Conservation (phyloP, 2,797 vertebrate genomes). For the Spatula versicolor region DNA sequence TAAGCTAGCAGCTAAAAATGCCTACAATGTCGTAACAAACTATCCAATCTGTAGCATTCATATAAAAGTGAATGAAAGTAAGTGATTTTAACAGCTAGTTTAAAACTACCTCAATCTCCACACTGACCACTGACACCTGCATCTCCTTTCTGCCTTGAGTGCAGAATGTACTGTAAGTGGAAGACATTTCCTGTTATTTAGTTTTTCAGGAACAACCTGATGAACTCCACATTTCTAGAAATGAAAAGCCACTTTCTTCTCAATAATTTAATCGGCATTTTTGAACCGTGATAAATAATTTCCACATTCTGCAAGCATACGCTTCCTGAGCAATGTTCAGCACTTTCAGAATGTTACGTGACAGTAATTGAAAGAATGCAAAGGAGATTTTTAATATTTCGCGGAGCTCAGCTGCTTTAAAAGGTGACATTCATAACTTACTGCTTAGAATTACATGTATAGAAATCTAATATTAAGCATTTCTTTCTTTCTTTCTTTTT, state of each 20-base stretch:
- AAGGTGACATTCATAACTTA: not conserved
- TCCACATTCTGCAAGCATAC: not conserved
- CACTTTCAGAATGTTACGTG: not conserved
- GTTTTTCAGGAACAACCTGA: constrained; percentile 27
- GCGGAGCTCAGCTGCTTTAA: not conserved
- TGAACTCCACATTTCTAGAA: constrained; percentile 18
- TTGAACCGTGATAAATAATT: constrained; percentile 18
- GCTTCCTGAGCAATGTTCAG: not conserved
- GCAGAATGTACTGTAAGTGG: constrained; percentile 27
- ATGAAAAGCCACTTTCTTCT: constrained; percentile 44
- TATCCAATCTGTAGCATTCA: not conserved
- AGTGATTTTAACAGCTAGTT: not conserved
- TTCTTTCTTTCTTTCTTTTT: not conserved
- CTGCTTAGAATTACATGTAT: not conserved
- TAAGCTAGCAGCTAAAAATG: not conserved
- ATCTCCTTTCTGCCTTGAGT: constrained; percentile 18
- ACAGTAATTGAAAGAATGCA: not conserved
- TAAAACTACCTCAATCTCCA: constrained; percentile 43
- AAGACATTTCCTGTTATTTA: constrained; percentile 35
- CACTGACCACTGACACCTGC: constrained; percentile 31
- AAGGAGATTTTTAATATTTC: not conserved
- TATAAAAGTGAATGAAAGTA: not conserved
- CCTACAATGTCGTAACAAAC: not conserved
- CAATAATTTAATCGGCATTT: not conserved
- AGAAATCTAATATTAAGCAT: not conserved